A percentile compares a stretch with the other conserved stretches of the same genome.
These are phyloP conservation scores for Pipistrellus pipistrellus DNA, from an alignment of 2,797 vertebrate species.

Conservation along the genomic window DNA sequence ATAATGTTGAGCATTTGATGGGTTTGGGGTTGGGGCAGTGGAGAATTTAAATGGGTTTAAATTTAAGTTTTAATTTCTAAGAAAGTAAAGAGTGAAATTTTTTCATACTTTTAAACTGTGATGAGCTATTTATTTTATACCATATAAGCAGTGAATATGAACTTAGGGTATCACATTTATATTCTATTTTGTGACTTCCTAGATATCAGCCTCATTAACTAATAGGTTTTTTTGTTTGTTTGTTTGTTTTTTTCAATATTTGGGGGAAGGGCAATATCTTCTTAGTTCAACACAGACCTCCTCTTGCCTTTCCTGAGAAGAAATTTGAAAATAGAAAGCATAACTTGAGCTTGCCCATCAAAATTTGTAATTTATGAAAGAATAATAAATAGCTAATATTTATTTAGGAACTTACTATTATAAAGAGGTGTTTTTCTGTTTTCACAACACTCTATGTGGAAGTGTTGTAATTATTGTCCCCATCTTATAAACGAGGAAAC, in stretches of 20 bases:
- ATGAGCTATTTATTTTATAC: slow-evolving; percentile 25
- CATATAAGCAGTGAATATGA: neutral
- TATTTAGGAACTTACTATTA: neutral
- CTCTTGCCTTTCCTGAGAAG: neutral
- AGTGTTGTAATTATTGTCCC: neutral
- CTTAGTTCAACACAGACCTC: neutral
- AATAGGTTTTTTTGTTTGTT: neutral
- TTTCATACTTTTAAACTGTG: neutral
- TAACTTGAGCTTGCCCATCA: slow-evolving; percentile 38
- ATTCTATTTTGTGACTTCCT: slow-evolving; percentile 16
- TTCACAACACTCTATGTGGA: neutral
- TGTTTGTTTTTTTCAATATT: neutral
- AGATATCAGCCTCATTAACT: slow-evolving; percentile 27
- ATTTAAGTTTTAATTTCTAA: slow-evolving; percentile 54
- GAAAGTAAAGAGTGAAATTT: slow-evolving; percentile 8
- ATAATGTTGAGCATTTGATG: neutral
- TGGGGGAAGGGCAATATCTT: neutral
- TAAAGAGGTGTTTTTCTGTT: neutral
- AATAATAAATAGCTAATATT: slow-evolving; percentile 11
- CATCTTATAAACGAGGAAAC: slow-evolving; percentile 14
- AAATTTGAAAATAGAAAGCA: slow-evolving; percentile 32
- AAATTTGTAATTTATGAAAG: slow-evolving; percentile 20
- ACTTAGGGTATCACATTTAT: slow-evolving; percentile 3
- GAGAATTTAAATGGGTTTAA: neutral
- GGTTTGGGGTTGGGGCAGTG: neutral